These are phyloP conservation scores for Onthophagus taurus DNA, from an alignment of 1,140 invertebrate species.

Conservation along the genomic window DNA sequence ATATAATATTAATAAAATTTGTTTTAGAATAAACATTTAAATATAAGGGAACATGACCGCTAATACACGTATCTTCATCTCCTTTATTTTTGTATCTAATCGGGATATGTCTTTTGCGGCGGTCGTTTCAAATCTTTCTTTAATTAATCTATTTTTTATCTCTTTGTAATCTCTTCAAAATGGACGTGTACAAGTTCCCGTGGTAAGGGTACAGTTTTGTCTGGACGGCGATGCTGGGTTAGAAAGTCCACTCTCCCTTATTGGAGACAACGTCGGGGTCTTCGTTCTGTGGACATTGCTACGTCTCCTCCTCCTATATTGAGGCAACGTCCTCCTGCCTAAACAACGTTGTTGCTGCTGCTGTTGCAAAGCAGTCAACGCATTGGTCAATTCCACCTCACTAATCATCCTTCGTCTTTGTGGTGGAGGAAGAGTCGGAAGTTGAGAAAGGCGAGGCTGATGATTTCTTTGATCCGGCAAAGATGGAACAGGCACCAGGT, in stretches of 20 bases:
- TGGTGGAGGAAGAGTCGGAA: conserved; percentile 27
- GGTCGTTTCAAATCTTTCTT: no score
- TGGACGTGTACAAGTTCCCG: conserved; percentile 27
- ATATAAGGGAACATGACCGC: no score
- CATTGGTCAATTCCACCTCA: conserved; percentile 32
- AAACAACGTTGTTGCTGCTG: conserved; percentile 19
- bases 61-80: no score
- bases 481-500: conserved; percentile 25
- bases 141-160: no score
- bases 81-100: no score
- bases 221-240: conserved; percentile 57
- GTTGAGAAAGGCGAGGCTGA: conserved; percentile 15
- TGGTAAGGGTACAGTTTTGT: conserved; percentile 35
- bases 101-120: no score
- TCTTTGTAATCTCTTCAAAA: no score
- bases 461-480: conserved; percentile 21
- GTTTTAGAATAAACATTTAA: no score
- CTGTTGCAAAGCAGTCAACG: conserved; percentile 28
- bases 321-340: conserved; percentile 19
- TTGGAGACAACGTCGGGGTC: conserved; percentile 56
- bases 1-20: no score
- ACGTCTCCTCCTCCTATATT: conserved; percentile 29
- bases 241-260: conserved; percentile 61
- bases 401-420: conserved; percentile 29
- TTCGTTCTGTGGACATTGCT: conserved; percentile 37